These are phyloP conservation scores for Troides aeacus DNA, from an alignment of 2,888 invertebrate species.

Conservation along the genomic window DNA sequence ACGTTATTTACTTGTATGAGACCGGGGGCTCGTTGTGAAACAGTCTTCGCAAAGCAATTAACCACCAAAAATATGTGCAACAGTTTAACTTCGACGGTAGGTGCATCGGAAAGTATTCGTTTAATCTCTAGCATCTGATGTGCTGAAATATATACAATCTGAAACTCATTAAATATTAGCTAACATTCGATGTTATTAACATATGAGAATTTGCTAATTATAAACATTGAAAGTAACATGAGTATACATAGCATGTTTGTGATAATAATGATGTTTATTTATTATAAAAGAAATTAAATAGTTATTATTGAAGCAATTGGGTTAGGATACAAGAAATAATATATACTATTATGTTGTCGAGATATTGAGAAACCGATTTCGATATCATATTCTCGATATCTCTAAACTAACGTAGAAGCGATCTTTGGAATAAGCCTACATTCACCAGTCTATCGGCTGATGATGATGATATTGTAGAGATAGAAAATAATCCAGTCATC, in stretches of 20 bases:
- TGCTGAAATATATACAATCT: not conserved
- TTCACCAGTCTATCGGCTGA: no score
- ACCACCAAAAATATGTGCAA: slow-evolving; percentile 25
- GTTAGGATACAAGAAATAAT: no score
- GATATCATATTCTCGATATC: no score
- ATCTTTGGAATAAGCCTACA: no score
- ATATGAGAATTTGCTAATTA: not conserved
- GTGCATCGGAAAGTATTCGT: not conserved
- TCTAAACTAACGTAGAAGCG: no score
- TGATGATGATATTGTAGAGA: no score
- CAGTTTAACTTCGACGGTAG: slow-evolving; percentile 4
- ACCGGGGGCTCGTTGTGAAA: slow-evolving; percentile 43
- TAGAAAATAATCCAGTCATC: no score
- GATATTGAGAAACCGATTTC: no score
- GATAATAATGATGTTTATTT: not conserved
- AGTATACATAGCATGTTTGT: not conserved
- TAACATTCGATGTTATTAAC: not conserved
- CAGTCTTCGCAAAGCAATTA: slow-evolving; percentile 43
- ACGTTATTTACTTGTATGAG: slow-evolving; percentile 53
- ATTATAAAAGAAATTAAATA: no score
- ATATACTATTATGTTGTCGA: no score
- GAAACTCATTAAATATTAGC: not conserved
- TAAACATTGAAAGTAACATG: not conserved
- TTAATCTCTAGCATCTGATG: not conserved
- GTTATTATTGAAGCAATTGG: no score